Evolutionary conservation across 2,888 invertebrate genomes (phyloP).

Genomic region (Chymomyza caudatula): DNA sequence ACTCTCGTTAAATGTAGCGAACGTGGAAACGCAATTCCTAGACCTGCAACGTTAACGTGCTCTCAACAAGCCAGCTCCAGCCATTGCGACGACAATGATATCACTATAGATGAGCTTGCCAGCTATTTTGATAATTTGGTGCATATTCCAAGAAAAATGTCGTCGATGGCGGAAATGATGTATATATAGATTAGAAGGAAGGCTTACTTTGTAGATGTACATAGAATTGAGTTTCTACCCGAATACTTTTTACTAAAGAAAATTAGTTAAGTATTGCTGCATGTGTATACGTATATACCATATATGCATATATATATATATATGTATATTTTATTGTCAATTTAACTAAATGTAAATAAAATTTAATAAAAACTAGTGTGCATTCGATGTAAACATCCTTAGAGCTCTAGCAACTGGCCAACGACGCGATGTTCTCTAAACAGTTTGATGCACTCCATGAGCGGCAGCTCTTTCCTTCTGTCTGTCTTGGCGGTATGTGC

Average conservation of each 20-base stretch:
- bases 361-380: not conserved
- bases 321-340: not conserved
- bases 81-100: slow-evolving; percentile 81
- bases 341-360: not conserved
- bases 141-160: slow-evolving; percentile 98
- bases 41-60: slow-evolving; percentile 80
- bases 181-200: slow-evolving; percentile 85
- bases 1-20: not conserved
- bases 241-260: not conserved
- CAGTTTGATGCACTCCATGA: no score
- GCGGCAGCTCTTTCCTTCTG: no score
- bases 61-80: slow-evolving; percentile 87
- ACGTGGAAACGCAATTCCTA: slow-evolving; percentile 5
- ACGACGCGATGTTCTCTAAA: no score
- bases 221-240: not conserved
- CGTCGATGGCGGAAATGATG: slow-evolving; percentile 99
- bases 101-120: slow-evolving; percentile 95
- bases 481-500: no score
- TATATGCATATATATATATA: not conserved
- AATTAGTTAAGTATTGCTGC: not conserved
- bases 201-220: not conserved
- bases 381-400: not conserved
- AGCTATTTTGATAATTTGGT: slow-evolving; percentile 97
- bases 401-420: not conserved
- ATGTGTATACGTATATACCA: no score